phyloP scores from a whole-genome alignment of 2,888 invertebrate genomes.

The Drosophila anomalata region DNA sequence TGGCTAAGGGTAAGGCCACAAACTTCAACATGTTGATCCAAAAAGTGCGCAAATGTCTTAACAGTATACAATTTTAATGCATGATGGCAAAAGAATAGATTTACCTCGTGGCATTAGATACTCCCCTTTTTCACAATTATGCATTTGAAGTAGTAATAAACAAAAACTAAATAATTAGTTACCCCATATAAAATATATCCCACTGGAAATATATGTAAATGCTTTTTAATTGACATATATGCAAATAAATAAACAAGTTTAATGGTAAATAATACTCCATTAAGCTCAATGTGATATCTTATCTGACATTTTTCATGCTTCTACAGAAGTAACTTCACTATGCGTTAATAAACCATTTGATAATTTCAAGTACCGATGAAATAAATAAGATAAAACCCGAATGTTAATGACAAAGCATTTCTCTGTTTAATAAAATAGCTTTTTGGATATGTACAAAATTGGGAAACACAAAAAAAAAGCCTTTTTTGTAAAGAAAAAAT shows the following conservation, averaged over 20 bases:
- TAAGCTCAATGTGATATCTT: neutral
- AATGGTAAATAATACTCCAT: neutral
- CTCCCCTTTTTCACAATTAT: neutral
- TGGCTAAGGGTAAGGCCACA: neutral
- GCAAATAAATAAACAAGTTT: neutral
- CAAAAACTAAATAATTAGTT: too few relatives aligned
- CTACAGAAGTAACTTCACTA: neutral
- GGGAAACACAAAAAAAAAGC: too few relatives aligned
- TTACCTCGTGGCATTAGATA: neutral
- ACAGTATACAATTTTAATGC: neutral
- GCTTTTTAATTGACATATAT: neutral
- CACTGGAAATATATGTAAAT: too few relatives aligned
- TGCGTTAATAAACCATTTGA: neutral
- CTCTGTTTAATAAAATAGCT: too few relatives aligned
- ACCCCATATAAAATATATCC: too few relatives aligned
- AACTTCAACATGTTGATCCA: neutral
- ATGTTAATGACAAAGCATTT: neutral
- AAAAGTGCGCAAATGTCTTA: conserved; percentile 5
- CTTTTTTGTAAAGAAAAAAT: too few relatives aligned
- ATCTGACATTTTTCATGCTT: neutral
- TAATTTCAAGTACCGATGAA: conserved; percentile 5
- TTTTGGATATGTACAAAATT: too few relatives aligned
- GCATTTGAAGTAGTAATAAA: too few relatives aligned
- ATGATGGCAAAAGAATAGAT: neutral
- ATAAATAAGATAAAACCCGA: neutral